phyloP scores from a whole-genome alignment of 2,888 invertebrate genomes.

The Aproaerema taeniolella region DNA sequence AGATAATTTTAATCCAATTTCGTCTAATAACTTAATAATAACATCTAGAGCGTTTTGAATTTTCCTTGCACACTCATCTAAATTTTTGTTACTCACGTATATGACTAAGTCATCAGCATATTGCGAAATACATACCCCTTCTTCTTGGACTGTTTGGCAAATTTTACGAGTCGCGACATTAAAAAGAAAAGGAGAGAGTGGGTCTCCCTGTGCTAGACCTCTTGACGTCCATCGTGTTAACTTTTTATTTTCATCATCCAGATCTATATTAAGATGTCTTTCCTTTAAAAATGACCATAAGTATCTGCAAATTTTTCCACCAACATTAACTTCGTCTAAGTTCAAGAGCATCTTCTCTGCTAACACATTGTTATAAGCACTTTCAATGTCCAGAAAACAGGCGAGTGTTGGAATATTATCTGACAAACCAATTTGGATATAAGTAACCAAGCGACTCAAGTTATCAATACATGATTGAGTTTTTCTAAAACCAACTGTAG shows the following conservation, averaged over 20 bases:
- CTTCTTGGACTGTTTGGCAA: constrained; percentile 1
- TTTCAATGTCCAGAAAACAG: constrained; percentile 6
- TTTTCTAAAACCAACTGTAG: constrained; percentile 16
- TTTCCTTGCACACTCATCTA: neutral
- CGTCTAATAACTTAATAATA: neutral
- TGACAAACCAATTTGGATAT: constrained; percentile 13
- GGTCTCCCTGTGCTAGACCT: constrained; percentile 20
- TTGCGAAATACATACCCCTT: constrained; percentile 11
- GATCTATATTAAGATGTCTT: neutral
- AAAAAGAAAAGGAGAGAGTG: constrained; percentile 20
- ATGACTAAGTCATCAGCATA: constrained; percentile 16
- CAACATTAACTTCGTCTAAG: constrained; percentile 1
- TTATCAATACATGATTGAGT: constrained; percentile 15
- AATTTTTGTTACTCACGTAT: constrained; percentile 10
- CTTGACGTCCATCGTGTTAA: neutral
- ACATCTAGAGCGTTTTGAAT: constrained; percentile 5
- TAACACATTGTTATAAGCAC: constrained; percentile 10
- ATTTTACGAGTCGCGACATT: constrained; percentile 10
- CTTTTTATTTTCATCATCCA: neutral
- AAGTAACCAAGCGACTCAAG: constrained; percentile 12
- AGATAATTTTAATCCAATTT: constrained; percentile 19
- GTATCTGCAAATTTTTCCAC: constrained; percentile 8
- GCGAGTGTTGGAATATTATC: neutral
- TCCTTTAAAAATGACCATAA: constrained; percentile 16
- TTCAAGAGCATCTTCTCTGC: neutral